Evolutionary conservation across 2,888 invertebrate genomes (phyloP), one percentile per base, ranked within the genome.

Genomic region (Poecilus cupreus): DNA sequence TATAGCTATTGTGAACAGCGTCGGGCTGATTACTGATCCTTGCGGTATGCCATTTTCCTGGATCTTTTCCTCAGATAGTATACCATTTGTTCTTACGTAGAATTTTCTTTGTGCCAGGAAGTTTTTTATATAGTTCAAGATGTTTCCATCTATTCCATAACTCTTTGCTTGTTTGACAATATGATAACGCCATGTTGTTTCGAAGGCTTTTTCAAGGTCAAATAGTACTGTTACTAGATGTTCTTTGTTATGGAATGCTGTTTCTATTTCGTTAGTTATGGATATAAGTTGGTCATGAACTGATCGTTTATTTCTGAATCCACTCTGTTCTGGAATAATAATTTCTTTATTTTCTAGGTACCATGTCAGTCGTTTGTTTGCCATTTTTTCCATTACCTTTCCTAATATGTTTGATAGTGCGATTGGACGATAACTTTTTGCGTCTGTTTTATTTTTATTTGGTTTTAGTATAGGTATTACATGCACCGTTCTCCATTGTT

Each of bases 281-380:
- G 13, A 16, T 10, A 43, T 4, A 4, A 74, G 6, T 1, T 76
- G 54, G 32, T 76, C 54, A 2, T 16, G 22, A 3, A 26, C 54
- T 3, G 18, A 32, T 51, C 76, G 26, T 4, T 11, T 49, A n/a
- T 43, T 3, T 10, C 74, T 13, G 22, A 74, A 74, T 49, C 74
- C 74, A 22, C 74, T 24, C 54, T 51, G 76, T 4, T 13, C 32
- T 5, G 22, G 26, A 13, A 18, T 26, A 3, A 54, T 11, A n/a
- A 54, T 26, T 26, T 75, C 22, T 22, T 76, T 26, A 6, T 76
- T 51, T 76, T 76, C 46, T 16, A 76, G 32, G 8, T 16, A 54
- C 76, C 76, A 76, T 24, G 6, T 26, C 26, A 54, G 57, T 51
- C 76, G n/a, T 18, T 32, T 54, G 16, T 76, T 76, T 22, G 54